Percentiles rank a stretch among this genome's conserved stretches.
These are phyloP conservation scores for Acromyrmex heyeri DNA, from an alignment of 1,140 invertebrate genomes.

Conservation along the genomic window DNA sequence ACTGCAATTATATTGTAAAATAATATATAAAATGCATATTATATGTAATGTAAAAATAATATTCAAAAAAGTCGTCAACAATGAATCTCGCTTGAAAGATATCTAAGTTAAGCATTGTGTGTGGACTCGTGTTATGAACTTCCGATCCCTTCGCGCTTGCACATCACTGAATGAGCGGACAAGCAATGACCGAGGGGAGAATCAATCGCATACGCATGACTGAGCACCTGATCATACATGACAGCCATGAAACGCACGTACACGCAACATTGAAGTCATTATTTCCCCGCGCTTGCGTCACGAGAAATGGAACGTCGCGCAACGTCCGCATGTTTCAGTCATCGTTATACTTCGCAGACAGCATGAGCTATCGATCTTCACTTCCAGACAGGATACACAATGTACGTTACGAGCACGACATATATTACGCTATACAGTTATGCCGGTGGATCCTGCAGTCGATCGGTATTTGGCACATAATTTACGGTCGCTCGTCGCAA, in stretches of 20 bases:
- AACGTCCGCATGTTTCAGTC: slow-evolving; percentile 44
- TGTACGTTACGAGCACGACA: slow-evolving; percentile 55
- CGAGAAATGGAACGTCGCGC: background rate
- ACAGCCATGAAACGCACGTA: background rate
- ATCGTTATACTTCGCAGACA: slow-evolving; percentile 10
- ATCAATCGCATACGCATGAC: slow-evolving; percentile 2
- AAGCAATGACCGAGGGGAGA: background rate
- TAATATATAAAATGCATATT: background rate
- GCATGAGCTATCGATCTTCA: slow-evolving; percentile 44
- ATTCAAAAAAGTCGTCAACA: background rate
- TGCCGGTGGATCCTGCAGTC: slow-evolving; percentile 66
- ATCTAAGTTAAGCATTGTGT: background rate
- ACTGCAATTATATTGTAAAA: too few species aligned
- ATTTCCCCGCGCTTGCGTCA: slow-evolving; percentile 62
- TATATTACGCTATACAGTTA: slow-evolving; percentile 66
- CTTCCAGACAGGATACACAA: slow-evolving; percentile 12
- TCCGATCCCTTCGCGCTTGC: background rate
- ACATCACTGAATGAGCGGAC: background rate
- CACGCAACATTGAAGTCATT: background rate
- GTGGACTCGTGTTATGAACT: slow-evolving; percentile 16
- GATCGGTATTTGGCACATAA: slow-evolving; percentile 73
- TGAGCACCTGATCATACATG: background rate
- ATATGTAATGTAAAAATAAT: background rate
- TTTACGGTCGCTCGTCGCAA: slow-evolving; percentile 4
- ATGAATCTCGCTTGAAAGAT: background rate